Conservation (phyloP, 2,888 invertebrate species). For the Muschampia plurimacula region DNA sequence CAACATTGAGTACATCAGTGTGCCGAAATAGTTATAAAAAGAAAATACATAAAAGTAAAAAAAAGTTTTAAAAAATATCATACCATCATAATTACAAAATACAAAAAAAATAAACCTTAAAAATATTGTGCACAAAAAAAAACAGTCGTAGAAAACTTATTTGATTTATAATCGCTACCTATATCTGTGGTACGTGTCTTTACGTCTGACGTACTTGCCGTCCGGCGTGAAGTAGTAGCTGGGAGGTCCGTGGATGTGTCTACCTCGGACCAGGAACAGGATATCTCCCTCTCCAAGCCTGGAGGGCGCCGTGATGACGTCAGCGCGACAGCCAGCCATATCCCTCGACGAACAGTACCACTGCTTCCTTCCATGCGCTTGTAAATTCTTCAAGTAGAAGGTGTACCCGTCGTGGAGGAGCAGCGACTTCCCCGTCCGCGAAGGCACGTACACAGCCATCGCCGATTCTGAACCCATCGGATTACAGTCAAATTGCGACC, state of each 20-base stretch:
- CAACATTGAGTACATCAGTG: conserved; percentile 13
- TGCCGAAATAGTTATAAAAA: background rate
- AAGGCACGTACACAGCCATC: conserved; percentile 81
- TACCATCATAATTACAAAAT: background rate
- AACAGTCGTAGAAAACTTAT: conserved; percentile 25
- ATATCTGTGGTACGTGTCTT: conserved; percentile 78
- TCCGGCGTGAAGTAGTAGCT: conserved; percentile 80
- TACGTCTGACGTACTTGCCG: conserved; percentile 79
- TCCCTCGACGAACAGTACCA: conserved; percentile 82
- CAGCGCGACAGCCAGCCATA: conserved; percentile 81
- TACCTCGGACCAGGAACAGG: conserved; percentile 76
- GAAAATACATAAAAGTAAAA: conserved; percentile 7
- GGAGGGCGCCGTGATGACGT: conserved; percentile 79
- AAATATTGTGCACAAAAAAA: conserved; percentile 22
- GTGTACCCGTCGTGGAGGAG: conserved; percentile 79
- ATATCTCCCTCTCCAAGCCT: conserved; percentile 66
- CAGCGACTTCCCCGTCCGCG: conserved; percentile 80
- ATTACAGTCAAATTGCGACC: conserved; percentile 47
- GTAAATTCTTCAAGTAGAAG: conserved; percentile 80
- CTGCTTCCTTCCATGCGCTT: conserved; percentile 80
- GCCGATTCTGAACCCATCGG: conserved; percentile 67
- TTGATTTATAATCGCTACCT: conserved; percentile 61
- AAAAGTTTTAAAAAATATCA: conserved; percentile 12
- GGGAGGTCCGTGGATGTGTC: conserved; percentile 78
- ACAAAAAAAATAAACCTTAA: conserved; percentile 24